Conservation (phyloP, 2,888 invertebrate genomes). For the Drosophila borealis region DNA sequence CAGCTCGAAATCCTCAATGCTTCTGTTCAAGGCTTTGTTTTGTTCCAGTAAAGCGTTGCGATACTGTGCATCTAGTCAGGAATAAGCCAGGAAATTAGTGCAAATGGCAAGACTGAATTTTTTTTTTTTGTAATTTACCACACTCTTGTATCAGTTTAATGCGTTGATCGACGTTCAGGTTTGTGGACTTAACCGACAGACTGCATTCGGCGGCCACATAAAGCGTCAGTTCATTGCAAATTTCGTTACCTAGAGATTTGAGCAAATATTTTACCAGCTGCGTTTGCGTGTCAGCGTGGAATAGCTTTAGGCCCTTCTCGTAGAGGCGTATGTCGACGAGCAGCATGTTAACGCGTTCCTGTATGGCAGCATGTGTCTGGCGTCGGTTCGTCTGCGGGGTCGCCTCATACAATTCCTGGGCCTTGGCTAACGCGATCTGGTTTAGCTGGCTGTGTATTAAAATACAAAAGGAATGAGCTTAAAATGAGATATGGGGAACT, state of each 20-base stretch:
- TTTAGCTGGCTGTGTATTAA: constrained; percentile 86
- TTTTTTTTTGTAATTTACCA: constrained; percentile 59
- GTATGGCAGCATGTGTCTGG: constrained; percentile 92
- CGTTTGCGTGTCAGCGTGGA: constrained; percentile 88
- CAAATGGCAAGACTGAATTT: background rate
- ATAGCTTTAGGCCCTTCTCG: constrained; percentile 90
- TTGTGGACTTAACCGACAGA: constrained; percentile 86
- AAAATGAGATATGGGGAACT: no score
- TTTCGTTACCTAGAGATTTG: constrained; percentile 93
- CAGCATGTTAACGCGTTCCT: constrained; percentile 92
- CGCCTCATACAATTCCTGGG: constrained; percentile 91
- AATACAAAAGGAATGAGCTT: background rate
- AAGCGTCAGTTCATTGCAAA: constrained; percentile 91
- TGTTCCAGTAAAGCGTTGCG: constrained; percentile 88
- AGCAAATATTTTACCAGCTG: constrained; percentile 93
- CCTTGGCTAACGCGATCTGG: constrained; percentile 88
- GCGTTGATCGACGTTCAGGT: constrained; percentile 88
- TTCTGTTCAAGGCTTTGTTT: constrained; percentile 89
- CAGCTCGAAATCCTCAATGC: constrained; percentile 92
- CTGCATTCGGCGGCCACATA: constrained; percentile 92
- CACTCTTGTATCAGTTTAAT: constrained; percentile 89
- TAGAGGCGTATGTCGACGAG: constrained; percentile 91
- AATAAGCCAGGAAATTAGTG: background rate
- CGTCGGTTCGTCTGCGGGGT: constrained; percentile 90
- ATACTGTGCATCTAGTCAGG: constrained; percentile 87